A percentile compares a stretch with the other conserved stretches of the same genome.
phyloP scores from a whole-genome alignment of 1,140 invertebrate species.

The Tribolium madens region DNA sequence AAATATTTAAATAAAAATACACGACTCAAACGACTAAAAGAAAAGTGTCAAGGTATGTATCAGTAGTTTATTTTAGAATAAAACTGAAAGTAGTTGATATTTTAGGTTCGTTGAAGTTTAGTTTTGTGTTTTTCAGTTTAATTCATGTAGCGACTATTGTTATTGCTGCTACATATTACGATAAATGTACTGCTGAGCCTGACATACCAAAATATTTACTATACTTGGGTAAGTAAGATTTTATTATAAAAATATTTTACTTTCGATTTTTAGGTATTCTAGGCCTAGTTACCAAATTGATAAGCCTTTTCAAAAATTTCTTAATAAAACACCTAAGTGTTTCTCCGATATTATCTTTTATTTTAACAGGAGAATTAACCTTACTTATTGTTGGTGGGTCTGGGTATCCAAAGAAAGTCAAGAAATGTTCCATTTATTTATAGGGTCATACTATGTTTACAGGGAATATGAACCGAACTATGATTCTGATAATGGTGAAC shows the following conservation, averaged over 20 bases:
- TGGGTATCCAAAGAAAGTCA: not conserved
- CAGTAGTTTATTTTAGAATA: not conserved
- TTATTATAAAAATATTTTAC: not conserved
- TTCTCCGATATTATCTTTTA: constrained; percentile 1
- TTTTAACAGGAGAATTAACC: not conserved
- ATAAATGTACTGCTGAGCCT: constrained; percentile 47
- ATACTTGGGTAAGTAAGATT: constrained; percentile 35
- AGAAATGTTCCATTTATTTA: not conserved
- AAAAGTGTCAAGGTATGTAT: not conserved
- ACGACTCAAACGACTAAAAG: not conserved
- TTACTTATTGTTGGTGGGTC: constrained; percentile 5
- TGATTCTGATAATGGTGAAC: not conserved
- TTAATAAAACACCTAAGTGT: not conserved
- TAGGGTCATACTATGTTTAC: constrained; percentile 32
- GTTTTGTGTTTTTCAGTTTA: constrained; percentile 3
- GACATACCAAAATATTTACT: constrained; percentile 48
- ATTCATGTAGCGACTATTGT: constrained; percentile 44
- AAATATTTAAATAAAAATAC: not conserved
- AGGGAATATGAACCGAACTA: constrained; percentile 30
- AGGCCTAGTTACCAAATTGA: constrained; percentile 13
- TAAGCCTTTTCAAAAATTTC: constrained; percentile 6
- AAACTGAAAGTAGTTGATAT: not conserved
- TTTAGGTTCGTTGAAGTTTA: constrained; percentile 25
- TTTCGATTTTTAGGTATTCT: constrained; percentile 15
- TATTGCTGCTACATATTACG: constrained; percentile 36